Percentiles rank a stretch among this genome's conserved stretches.
These are phyloP conservation scores for Pachycephala philippinensis DNA, from an alignment of 2,113 vertebrate genomes.

Conservation along the genomic window DNA sequence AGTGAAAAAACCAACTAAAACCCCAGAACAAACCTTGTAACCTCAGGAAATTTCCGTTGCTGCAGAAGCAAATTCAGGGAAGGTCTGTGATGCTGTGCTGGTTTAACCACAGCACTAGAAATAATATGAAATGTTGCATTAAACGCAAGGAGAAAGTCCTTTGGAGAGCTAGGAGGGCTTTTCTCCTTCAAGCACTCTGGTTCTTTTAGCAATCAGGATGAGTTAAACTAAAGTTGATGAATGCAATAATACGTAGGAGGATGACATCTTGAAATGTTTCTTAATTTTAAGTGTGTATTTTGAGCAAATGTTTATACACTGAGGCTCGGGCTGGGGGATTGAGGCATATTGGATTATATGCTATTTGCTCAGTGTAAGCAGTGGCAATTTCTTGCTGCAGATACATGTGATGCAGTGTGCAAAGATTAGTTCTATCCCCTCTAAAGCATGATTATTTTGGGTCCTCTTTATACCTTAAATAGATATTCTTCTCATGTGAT, in stretches of 20 bases:
- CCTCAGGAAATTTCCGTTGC: neutral
- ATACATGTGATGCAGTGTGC: neutral
- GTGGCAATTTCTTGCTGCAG: conserved; percentile 9
- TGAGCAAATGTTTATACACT: neutral
- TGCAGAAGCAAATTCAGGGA: neutral
- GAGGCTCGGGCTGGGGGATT: neutral
- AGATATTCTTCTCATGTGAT: conserved; percentile 36
- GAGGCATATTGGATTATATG: neutral
- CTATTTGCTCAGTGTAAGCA: conserved; percentile 7
- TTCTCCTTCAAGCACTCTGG: neutral
- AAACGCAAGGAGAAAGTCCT: neutral
- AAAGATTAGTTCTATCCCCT: conserved; percentile 54
- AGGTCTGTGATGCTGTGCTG: neutral
- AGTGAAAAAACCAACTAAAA: neutral
- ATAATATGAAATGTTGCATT: neutral
- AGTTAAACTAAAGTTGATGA: neutral
- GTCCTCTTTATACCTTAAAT: conserved; percentile 41
- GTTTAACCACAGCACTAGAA: neutral
- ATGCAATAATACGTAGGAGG: neutral
- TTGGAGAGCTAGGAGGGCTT: neutral
- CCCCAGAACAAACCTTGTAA: neutral
- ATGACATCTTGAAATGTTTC: neutral
- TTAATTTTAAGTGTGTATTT: neutral
- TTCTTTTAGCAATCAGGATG: neutral
- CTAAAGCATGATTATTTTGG: conserved; percentile 47